phyloP scores from a whole-genome alignment of 2,113 vertebrate species.

The Anas platyrhynchos region DNA sequence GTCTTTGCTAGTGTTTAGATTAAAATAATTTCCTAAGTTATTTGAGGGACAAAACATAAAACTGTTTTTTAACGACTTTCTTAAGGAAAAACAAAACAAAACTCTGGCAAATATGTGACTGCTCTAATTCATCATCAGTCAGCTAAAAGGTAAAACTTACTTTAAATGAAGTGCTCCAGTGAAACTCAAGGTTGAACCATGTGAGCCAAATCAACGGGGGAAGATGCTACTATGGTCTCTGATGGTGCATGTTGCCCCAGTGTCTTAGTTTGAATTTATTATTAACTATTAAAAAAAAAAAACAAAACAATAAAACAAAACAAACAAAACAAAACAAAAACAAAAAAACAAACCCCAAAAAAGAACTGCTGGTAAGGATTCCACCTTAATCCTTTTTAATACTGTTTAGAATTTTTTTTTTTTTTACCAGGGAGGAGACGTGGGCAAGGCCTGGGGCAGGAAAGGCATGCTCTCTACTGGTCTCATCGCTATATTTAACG shows the following conservation, averaged over 20 bases:
- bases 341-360: constrained; percentile 75
- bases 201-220: constrained; percentile 75
- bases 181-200: constrained; percentile 77
- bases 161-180: constrained; percentile 77
- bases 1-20: constrained; percentile 80
- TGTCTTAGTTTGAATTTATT: constrained; percentile 73
- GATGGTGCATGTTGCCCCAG: constrained; percentile 72
- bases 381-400: constrained; percentile 79
- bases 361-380: constrained; percentile 83
- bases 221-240: constrained; percentile 73
- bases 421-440: constrained; percentile 90
- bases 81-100: not conserved
- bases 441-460: constrained; percentile 96
- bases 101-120: constrained; percentile 73
- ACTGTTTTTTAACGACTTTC: constrained; percentile 52
- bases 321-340: constrained; percentile 53
- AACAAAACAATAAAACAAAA: constrained; percentile 31
- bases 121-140: constrained; percentile 73
- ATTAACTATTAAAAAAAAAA: constrained; percentile 29
- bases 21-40: constrained; percentile 70
- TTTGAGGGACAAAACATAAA: constrained; percentile 74
- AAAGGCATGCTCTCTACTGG: constrained; percentile 98
- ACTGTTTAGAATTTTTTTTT: constrained; percentile 77
- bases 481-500: constrained; percentile 97
- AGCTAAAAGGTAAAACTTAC: constrained; percentile 74